Base-by-base conservation (phyloP, 2,113 vertebrate species). In the Lates calcarifer region DNA sequence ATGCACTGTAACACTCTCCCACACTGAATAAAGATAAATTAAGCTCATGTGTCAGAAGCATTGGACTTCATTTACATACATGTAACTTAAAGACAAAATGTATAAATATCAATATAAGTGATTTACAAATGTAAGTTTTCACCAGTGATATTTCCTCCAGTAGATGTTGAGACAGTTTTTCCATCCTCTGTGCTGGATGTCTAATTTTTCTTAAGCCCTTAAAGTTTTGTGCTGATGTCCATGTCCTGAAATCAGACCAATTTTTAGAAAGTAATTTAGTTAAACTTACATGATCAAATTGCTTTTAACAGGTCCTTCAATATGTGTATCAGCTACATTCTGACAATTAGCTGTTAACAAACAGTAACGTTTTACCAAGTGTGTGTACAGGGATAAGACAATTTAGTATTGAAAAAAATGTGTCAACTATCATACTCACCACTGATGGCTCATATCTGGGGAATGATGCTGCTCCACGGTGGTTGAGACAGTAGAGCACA, bases 401-500 rank as follows among this genome's bases (percentile, higher is more conserved):
- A 14, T 4, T 33, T 33, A 6, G 33, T 6, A 41, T 47, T 43
- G 15, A 17, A n/a, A 20, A n/a, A 29, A 20, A n/a, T 39, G 18
- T 26, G 22, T 63, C 28, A 64, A 4, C 31, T 56, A 41, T 33
- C 33, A 47, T 24, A 93, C 87, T 74, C 79, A 95, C 95, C 83
- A 72, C 22, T 33, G 63, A 75, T 12, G 71, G 71, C 33, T 94
- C 87, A 7, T 87, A 87, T 90, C 45, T 79, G 57, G 87, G 58
- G 24, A 87, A 1, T 0, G 76, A 77, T 37, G 87, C 56, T 0
- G 88, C 81, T 41, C 89, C 91, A 0, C 70, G 90, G 29, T 91
- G 81, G 57, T 92, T 57, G 56, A 93, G 82, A 81, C 95, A 88
- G 82, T 96, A 94, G 62, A 90, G 84, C 72, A 98, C 95, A 0